Percentiles rank a stretch among this genome's conserved stretches.
Conservation (phyloP, 2,797 vertebrate species). For the Pristis pectinata region DNA sequence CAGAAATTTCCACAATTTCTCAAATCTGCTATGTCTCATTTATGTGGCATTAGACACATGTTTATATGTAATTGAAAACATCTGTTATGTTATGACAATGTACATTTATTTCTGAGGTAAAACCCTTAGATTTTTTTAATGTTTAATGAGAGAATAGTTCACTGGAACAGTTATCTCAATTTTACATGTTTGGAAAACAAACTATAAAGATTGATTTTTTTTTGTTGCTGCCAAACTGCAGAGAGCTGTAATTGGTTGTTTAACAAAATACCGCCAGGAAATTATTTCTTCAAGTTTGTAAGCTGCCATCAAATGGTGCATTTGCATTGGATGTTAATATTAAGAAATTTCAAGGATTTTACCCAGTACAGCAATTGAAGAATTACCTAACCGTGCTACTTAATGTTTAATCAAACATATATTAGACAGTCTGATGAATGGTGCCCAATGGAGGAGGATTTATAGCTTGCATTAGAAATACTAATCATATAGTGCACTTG, state of each 20-base stretch:
- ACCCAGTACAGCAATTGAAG: neutral
- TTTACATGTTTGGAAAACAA: slow-evolving; percentile 7
- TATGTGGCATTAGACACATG: slow-evolving; percentile 37
- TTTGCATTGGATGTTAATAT: neutral
- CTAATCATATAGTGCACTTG: neutral
- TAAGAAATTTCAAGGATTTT: slow-evolving; percentile 9
- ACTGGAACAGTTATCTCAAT: neutral
- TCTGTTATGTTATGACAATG: slow-evolving; percentile 31
- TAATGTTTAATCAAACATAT: slow-evolving; percentile 31
- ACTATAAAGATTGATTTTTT: slow-evolving; percentile 23
- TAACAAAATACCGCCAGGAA: neutral
- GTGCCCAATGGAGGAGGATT: neutral
- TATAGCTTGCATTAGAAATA: neutral
- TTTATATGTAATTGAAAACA: slow-evolving; percentile 37
- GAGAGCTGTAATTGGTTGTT: slow-evolving; percentile 16
- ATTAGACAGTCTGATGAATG: neutral
- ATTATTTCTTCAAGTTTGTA: slow-evolving; percentile 12
- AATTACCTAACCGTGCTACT: neutral
- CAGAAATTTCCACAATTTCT: slow-evolving; percentile 37
- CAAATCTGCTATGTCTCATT: slow-evolving; percentile 36
- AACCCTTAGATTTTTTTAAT: neutral
- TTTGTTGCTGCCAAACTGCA: slow-evolving; percentile 16
- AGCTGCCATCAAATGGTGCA: neutral
- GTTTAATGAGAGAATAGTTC: slow-evolving; percentile 14
- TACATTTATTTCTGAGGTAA: slow-evolving; percentile 10